Evolutionary conservation across 2,888 invertebrate species (phyloP).

Genomic region (Pilophorus perplexus): DNA sequence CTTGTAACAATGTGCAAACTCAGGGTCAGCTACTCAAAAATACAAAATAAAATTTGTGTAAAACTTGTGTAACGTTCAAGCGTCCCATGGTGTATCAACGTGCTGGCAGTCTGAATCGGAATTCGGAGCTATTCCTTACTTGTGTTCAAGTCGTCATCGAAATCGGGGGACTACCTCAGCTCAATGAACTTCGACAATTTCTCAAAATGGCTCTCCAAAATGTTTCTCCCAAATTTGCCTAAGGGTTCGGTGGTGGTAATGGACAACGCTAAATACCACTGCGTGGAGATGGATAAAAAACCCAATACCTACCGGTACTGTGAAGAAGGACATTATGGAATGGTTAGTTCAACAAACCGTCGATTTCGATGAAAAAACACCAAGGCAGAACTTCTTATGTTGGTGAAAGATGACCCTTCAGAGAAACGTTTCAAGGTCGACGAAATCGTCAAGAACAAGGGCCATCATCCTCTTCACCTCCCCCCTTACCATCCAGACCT

Average conservation of each 20-base stretch:
- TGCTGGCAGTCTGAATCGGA: too few species aligned
- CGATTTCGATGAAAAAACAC: neutral
- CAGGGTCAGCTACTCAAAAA: too few species aligned
- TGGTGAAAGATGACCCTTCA: neutral
- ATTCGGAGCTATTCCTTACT: too few species aligned
- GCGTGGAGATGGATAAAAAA: neutral
- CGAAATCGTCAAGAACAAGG: neutral
- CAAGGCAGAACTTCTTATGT: neutral
- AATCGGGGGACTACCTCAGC: too few species aligned
- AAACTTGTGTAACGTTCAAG: too few species aligned
- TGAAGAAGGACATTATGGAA: neutral
- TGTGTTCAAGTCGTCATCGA: too few species aligned
- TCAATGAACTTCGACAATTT: too few species aligned
- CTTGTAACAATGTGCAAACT: too few species aligned
- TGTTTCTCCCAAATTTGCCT: conserved; percentile 1
- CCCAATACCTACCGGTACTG: neutral
- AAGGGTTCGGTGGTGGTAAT: neutral
- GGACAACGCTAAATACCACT: neutral
- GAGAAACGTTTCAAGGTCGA: neutral
- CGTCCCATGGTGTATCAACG: too few species aligned
- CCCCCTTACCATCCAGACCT: neutral
- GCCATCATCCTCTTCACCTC: neutral
- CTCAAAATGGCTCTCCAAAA: too few species aligned
- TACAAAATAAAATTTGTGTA: too few species aligned
- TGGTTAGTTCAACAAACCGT: neutral